phyloP scores from a whole-genome alignment of 92 coral and sea anemone species.

The Zoanthus gigantus region DNA sequence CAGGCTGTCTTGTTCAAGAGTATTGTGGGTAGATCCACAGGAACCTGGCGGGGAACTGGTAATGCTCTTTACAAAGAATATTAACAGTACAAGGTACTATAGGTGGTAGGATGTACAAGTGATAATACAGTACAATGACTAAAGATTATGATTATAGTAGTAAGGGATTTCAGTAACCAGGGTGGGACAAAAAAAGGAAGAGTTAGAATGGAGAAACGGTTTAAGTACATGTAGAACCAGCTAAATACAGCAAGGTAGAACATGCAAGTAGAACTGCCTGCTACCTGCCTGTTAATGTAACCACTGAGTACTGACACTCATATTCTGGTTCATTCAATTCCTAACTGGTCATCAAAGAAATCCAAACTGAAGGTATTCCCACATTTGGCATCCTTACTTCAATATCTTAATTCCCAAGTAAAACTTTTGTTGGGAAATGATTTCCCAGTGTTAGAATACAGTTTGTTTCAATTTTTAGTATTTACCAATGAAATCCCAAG shows the following conservation, averaged over 20 bases:
- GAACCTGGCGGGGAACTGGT: constrained; percentile 36
- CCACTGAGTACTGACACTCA: constrained; percentile 16
- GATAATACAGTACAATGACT: constrained; percentile 25
- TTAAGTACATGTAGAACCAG: constrained; percentile 19
- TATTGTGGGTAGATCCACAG: constrained; percentile 32
- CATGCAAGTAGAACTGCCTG: constrained; percentile 16
- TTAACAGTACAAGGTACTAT: constrained; percentile 37
- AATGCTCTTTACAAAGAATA: constrained; percentile 43
- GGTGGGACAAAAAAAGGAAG: constrained; percentile 23
- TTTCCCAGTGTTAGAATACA: constrained; percentile 17
- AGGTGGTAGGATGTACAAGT: constrained; percentile 15
- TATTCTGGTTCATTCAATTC: constrained; percentile 15
- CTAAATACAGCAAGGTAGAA: constrained; percentile 16
- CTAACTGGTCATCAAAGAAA: constrained; percentile 6
- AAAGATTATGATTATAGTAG: constrained; percentile 17
- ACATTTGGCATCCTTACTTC: neutral
- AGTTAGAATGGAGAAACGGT: constrained; percentile 11
- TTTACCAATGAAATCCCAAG: constrained; percentile 32
- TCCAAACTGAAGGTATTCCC: constrained; percentile 2
- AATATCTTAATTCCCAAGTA: constrained; percentile 9
- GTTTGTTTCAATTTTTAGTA: neutral
- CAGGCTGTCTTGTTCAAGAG: constrained; percentile 27
- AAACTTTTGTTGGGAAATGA: neutral
- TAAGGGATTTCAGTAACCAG: constrained; percentile 12
- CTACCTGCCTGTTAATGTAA: constrained; percentile 7